Percentiles rank a stretch among this genome's conserved stretches.
Conservation (phyloP, 2,113 vertebrate species). For the Eudyptes chrysolophus region DNA sequence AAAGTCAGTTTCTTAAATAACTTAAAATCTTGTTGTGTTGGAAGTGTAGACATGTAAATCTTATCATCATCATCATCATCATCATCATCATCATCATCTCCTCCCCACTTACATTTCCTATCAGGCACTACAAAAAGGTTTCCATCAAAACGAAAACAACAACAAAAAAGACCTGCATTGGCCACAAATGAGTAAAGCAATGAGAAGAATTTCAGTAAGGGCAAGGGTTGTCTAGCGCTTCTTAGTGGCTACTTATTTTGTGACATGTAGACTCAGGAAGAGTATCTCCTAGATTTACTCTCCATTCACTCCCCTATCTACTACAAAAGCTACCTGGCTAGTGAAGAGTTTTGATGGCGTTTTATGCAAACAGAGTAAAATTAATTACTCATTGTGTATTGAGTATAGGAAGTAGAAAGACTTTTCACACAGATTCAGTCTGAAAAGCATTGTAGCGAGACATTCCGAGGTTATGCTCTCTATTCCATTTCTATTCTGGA, state of each 20-base stretch:
- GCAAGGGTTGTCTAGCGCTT: neutral
- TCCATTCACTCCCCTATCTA: neutral
- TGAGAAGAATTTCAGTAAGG: neutral
- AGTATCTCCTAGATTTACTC: neutral
- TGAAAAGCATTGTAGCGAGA: neutral
- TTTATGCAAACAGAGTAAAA: neutral
- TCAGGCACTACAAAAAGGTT: neutral
- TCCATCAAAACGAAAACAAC: neutral
- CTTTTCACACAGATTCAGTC: neutral
- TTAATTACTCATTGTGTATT: neutral
- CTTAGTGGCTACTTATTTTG: neutral
- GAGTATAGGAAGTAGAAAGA: neutral
- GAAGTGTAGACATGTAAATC: neutral
- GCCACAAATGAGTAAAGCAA: neutral
- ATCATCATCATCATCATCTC: neutral
- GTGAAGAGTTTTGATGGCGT: neutral
- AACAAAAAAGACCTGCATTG: neutral
- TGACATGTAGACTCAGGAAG: neutral
- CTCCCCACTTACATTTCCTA: neutral
- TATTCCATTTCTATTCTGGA: neutral
- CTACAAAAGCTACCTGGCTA: neutral
- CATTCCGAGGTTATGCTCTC: neutral
- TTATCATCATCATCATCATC: neutral
- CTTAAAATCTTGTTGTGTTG: neutral
- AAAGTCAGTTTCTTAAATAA: neutral